phyloP scores from a whole-genome alignment of 2,888 invertebrate genomes.

The Gymnoscelis rufifasciata region DNA sequence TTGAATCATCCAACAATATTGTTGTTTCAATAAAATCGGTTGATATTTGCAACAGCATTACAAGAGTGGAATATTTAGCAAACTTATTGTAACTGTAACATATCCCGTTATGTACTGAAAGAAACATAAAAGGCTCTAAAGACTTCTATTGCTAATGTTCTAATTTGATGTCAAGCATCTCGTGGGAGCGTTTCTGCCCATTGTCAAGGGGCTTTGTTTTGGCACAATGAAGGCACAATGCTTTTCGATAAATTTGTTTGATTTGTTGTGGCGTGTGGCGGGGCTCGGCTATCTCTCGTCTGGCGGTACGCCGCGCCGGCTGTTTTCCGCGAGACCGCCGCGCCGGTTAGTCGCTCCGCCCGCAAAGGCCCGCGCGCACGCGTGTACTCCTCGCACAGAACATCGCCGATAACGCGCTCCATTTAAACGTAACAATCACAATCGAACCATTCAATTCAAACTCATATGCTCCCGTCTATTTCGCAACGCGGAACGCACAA shows the following conservation, averaged over 20 bases:
- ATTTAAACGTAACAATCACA: conserved; percentile 58
- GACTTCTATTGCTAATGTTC: conserved; percentile 33
- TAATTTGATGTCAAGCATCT: conserved; percentile 48
- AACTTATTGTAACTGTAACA: conserved; percentile 27
- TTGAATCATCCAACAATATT: not conserved
- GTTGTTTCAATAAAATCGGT: not conserved
- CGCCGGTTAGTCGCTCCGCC: conserved; percentile 52
- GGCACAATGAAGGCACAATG: conserved; percentile 43
- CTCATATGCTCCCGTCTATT: conserved; percentile 28
- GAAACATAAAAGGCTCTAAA: conserved; percentile 32
- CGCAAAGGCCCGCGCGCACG: conserved; percentile 65
- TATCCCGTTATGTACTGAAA: conserved; percentile 29
- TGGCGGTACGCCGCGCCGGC: conserved; percentile 20
- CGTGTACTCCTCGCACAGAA: conserved; percentile 33
- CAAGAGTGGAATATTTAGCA: not conserved
- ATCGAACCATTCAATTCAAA: conserved; percentile 38
- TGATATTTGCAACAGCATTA: no score
- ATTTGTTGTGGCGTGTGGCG: conserved; percentile 51
- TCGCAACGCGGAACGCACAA: conserved; percentile 43
- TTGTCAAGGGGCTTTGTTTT: conserved; percentile 50
- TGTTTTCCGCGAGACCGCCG: not conserved
- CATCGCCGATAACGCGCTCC: conserved; percentile 63
- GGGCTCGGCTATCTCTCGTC: conserved; percentile 27
- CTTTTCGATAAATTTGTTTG: conserved; percentile 65
- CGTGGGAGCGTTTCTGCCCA: conserved; percentile 53